Evolutionary conservation across 1,140 invertebrate genomes (phyloP).

Genomic region (Drosophila lowei): DNA sequence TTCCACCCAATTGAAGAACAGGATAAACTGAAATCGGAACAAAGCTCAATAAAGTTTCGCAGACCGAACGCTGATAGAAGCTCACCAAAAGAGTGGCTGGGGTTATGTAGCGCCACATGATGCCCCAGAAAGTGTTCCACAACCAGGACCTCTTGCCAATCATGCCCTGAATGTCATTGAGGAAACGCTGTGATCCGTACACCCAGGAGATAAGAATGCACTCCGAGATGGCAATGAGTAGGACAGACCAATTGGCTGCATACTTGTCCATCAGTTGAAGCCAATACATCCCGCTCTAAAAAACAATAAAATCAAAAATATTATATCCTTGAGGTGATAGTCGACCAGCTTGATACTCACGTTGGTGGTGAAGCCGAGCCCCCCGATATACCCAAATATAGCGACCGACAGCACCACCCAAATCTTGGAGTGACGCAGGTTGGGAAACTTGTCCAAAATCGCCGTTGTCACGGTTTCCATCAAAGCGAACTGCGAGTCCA

Average conservation of each 20-base stretch:
- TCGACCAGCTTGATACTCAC: constrained; percentile 83
- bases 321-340: not conserved
- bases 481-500: constrained; percentile 92
- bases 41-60: no score
- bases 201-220: constrained; percentile 92
- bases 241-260: constrained; percentile 93
- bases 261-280: constrained; percentile 94
- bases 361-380: constrained; percentile 90
- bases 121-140: constrained; percentile 91
- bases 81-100: constrained; percentile 88
- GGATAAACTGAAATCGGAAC: constrained; percentile 86
- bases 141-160: constrained; percentile 88
- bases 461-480: constrained; percentile 93
- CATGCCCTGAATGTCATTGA: constrained; percentile 91
- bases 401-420: constrained; percentile 88
- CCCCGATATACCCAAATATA: constrained; percentile 89
- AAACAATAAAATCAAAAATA: not conserved
- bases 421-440: constrained; percentile 88
- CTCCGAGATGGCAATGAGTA: constrained; percentile 91
- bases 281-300: constrained; percentile 92
- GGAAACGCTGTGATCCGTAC: constrained; percentile 91
- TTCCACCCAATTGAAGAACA: constrained; percentile 93
- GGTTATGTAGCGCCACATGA: constrained; percentile 91
- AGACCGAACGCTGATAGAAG: not conserved
- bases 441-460: constrained; percentile 90